Percentiles rank a stretch among this genome's conserved stretches.
Conservation (phyloP, 2,888 invertebrate species). For the Timema cristinae region DNA sequence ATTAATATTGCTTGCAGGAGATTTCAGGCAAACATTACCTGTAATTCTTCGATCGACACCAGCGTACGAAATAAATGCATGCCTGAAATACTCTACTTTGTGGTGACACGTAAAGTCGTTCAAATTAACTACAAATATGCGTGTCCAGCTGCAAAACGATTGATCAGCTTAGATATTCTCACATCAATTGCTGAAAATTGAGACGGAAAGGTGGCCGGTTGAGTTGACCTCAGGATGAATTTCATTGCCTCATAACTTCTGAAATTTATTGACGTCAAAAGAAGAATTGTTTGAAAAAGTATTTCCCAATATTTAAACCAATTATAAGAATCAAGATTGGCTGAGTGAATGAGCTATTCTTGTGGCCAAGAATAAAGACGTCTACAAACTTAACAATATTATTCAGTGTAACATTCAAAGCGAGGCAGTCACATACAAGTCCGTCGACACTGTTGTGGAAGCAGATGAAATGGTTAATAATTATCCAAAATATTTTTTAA, state of each 20-base stretch:
- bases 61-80: constrained; percentile 19
- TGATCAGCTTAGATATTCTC: too few species aligned
- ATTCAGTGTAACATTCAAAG: constrained; percentile 20
- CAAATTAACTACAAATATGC: constrained; percentile 8
- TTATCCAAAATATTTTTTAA: constrained; percentile 35
- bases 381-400: constrained; percentile 14
- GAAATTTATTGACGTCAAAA: constrained; percentile 20
- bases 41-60: constrained; percentile 4
- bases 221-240: constrained; percentile 10
- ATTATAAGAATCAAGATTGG: constrained; percentile 11
- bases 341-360: constrained; percentile 3
- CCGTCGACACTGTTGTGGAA: constrained; percentile 24
- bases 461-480: constrained; percentile 21
- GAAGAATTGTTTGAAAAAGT: constrained; percentile 24
- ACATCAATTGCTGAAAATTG: background rate
- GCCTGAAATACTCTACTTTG: too few species aligned
- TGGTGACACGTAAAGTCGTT: background rate
- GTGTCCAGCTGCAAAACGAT: background rate
- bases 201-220: background rate
- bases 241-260: constrained; percentile 2
- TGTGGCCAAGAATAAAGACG: background rate
- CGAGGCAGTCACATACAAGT: constrained; percentile 18
- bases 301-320: constrained; percentile 21
- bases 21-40: too few species aligned
- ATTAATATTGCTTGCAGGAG: constrained; percentile 8